These are phyloP conservation scores for Microtus ochrogaster DNA, from an alignment of 2,113 vertebrate species.

Conservation along the genomic window DNA sequence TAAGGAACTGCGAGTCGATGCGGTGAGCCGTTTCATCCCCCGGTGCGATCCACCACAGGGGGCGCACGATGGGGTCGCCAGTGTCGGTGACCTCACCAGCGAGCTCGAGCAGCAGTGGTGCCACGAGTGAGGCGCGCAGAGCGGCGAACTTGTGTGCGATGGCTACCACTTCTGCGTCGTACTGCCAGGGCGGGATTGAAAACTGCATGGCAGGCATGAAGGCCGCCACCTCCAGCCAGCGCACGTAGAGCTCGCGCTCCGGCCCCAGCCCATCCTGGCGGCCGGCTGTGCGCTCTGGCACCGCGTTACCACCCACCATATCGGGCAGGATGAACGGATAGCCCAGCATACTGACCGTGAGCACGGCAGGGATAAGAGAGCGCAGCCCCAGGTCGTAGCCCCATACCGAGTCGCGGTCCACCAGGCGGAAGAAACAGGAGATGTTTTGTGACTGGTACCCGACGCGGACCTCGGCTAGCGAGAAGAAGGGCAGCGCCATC, in stretches of 20 bases:
- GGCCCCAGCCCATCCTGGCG: constrained; percentile 88
- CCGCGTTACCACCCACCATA: constrained; percentile 93
- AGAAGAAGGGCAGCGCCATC: constrained; percentile 95
- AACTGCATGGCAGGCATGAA: constrained; percentile 99
- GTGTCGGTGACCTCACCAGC: constrained; percentile 94
- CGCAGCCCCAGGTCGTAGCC: constrained; percentile 95
- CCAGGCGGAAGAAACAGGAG: constrained; percentile 95
- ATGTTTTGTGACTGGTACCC: constrained; percentile 97
- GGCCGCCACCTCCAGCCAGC: constrained; percentile 96
- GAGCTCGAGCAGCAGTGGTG: constrained; percentile 94
- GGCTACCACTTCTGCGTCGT: constrained; percentile 93
- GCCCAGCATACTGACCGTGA: constrained; percentile 96
- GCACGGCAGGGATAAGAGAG: constrained; percentile 95
- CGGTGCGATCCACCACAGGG: constrained; percentile 98
- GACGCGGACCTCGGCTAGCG: constrained; percentile 92
- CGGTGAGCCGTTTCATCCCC: constrained; percentile 92
- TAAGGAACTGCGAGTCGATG: constrained; percentile 97
- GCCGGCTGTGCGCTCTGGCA: constrained; percentile 85
- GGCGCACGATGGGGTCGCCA: constrained; percentile 96
- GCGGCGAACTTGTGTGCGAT: constrained; percentile 94
- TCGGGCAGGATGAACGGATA: constrained; percentile 94
- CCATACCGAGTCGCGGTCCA: constrained; percentile 96
- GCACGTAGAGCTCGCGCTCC: constrained; percentile 95
- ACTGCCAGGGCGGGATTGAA: constrained; percentile 96
- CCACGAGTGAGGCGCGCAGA: constrained; percentile 94